Base-by-base conservation (phyloP, 1,140 invertebrate genomes). In the Conopomorpha cramerella region DNA sequence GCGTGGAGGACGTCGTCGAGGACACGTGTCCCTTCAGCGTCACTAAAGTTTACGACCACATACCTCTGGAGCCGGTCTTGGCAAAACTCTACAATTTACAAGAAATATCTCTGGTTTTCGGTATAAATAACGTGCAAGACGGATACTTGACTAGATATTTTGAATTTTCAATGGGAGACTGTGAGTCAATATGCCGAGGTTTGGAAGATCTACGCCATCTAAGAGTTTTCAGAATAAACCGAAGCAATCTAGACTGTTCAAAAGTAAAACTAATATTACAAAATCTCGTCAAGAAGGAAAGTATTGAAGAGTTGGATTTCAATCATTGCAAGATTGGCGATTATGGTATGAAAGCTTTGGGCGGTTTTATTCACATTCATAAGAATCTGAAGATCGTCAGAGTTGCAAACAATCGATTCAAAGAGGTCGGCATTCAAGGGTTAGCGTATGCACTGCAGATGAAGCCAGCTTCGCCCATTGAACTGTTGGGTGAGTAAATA, bases 251-350 rank as follows among this genome's bases (percentile, higher is more conserved):
- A 34, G 70, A 71, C 28, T 70, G 65, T 43, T 58, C 55, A 0
- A 70, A 72, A 49, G 60, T 64, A 2, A 77, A 77, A 38, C 8
- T 71, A 3, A 62, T 78, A 35, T 38, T 78, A 8, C 55, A 72
- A 49, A 55, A 58, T 39, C 45, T 78, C 8, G 58, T 67, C 1
- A 70, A 61, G 33, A 77, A 63, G 38, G 51, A 64, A 19, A 55
- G 45, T 23, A 68, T 78, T 26, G 72, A 77, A 41, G 74, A 78
- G 38, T 46, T 78, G 18, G 72, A 78, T 48, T 78, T 78, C 32
- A 76, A 68, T 45, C 68, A 78, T 44, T 78, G 72, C 41, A 72
- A 66, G 43, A 67, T 78, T 29, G 74, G 70, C 13, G 65, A 78
- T 53, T 66, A 72, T 30, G 72, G 72, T 1, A 70, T 77, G 60